Base-by-base conservation (phyloP, 2,888 invertebrate species). In the Xanthorhoe designata region DNA sequence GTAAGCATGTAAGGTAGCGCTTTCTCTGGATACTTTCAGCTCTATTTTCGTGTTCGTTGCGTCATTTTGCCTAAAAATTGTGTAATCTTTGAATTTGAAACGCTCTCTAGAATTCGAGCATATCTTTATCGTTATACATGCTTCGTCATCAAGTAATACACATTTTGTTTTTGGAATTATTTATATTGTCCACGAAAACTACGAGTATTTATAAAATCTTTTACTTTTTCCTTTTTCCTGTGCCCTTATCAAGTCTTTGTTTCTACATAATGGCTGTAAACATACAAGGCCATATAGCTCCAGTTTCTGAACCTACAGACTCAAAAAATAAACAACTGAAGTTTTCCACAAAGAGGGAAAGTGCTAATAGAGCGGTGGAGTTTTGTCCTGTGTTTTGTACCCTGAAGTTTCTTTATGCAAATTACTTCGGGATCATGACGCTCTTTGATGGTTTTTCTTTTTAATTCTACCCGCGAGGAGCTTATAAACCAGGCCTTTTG, bases 321-420 rank as follows among this genome's bases (percentile, higher is more conserved):
- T 69, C 57, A 66, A 63, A 70, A 63, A 73, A 72, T 66, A 66
- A 67, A 69, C 63, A 70, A 69, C 67, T 68, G 67, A 65, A 61
- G 61, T 71, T 72, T 68, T 66, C 70, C 58, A 67, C 71, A 65
- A 73, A 76, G 66, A 74, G 59, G 69, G 57, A 68, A 75, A 78
- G 77, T 73, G 76, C 75, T 81, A 78, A 78, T 77, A 79, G 78
- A 81, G 72, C 68, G 71, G 64, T 64, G 65, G 72, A 75, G 73
- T 75, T 76, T 68, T 47, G 67, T 68, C 69, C 32, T 72, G 71
- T 38, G 52, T 63, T 63, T 52, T 63, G 57, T 63, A 47, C 62
- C 66, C 72, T 58, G 57, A 72, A 75, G 68, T 77, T 75, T 73
- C 68, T 77, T 79, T 76, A 83, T 79, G 82, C 75, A 81, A 84